Evolutionary conservation across 2,888 invertebrate species (phyloP).

Genomic region (Allacma fusca): DNA sequence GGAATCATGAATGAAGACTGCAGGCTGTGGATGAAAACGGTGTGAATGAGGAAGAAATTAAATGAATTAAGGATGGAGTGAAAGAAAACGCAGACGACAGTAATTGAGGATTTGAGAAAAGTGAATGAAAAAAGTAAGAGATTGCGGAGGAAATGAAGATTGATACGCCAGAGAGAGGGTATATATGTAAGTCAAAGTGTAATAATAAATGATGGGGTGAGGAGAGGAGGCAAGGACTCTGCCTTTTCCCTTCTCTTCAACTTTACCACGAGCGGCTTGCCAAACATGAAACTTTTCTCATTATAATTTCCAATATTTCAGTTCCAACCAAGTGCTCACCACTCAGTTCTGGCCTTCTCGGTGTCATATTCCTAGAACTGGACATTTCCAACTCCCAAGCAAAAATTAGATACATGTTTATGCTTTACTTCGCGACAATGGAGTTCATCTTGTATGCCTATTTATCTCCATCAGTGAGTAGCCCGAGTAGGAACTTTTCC

Average conservation of each 20-base stretch:
- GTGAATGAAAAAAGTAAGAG: constrained; percentile 16
- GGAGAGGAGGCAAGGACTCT: background rate
- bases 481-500: background rate
- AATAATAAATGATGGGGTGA: constrained; percentile 26
- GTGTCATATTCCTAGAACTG: background rate
- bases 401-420: no score
- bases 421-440: no score
- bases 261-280: constrained; percentile 22
- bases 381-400: no score
- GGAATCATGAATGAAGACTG: no score
- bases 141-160: constrained; percentile 16
- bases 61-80: no score
- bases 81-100: background rate
- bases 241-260: background rate
- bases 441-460: background rate
- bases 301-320: constrained; percentile 32
- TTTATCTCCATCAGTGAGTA: background rate
- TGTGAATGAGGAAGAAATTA: no score
- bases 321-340: background rate
- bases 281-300: constrained; percentile 31
- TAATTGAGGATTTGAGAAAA: background rate
- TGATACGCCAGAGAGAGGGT: background rate
- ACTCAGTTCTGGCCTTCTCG: background rate
- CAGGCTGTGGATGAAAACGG: no score
- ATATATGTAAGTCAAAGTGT: background rate